Percentiles rank a stretch among this genome's conserved stretches.
Conservation (phyloP, 2,797 vertebrate species). For the Gobionotothen gibberifrons region DNA sequence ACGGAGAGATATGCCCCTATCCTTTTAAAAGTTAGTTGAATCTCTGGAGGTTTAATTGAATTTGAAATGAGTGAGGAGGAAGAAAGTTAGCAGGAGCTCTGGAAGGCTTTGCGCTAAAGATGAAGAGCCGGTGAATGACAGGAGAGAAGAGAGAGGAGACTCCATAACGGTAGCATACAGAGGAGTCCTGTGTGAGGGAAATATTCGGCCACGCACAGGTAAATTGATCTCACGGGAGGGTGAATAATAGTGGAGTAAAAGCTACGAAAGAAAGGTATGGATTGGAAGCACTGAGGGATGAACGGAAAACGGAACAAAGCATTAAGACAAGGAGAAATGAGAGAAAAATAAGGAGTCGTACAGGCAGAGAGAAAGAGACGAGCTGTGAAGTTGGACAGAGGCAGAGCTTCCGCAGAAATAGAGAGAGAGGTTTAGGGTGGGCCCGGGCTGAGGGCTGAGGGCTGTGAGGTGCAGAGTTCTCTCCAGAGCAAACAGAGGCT, state of each 20-base stretch:
- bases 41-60: slow-evolving; percentile 84
- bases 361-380: slow-evolving; percentile 19
- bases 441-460: slow-evolving; percentile 43
- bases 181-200: slow-evolving; percentile 56
- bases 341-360: slow-evolving; percentile 41
- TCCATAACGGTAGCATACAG: slow-evolving; percentile 55
- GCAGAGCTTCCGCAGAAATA: slow-evolving; percentile 29
- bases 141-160: slow-evolving; percentile 64
- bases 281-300: slow-evolving; percentile 46
- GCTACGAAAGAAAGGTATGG: slow-evolving; percentile 47
- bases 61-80: slow-evolving; percentile 76
- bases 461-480: slow-evolving; percentile 47
- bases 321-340: slow-evolving; percentile 36
- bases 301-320: slow-evolving; percentile 54
- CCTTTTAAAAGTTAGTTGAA: slow-evolving; percentile 82
- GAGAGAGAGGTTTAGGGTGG: slow-evolving; percentile 55
- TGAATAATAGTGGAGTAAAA: slow-evolving; percentile 59
- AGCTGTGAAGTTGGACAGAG: slow-evolving; percentile 46
- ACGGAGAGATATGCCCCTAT: slow-evolving; percentile 73
- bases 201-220: slow-evolving; percentile 74
- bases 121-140: slow-evolving; percentile 76
- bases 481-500: slow-evolving; percentile 76
- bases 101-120: slow-evolving; percentile 67
- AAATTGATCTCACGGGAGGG: slow-evolving; percentile 82
- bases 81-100: slow-evolving; percentile 75